Evolutionary conservation across 2,888 invertebrate genomes (phyloP).

Genomic region (Zootermopsis nevadensis): DNA sequence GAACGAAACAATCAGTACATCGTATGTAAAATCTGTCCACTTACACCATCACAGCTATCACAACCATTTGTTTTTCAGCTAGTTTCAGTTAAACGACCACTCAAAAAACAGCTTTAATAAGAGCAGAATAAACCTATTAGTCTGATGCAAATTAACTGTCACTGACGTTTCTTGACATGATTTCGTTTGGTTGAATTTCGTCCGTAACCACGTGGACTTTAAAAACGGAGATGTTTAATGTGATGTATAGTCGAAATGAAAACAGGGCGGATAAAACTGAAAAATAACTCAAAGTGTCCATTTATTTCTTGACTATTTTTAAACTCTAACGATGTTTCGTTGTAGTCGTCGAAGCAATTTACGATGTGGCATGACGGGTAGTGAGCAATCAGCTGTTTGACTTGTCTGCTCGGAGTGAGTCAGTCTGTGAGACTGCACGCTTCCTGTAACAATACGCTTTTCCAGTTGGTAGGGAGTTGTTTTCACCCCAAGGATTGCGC

Average conservation of each 20-base stretch:
- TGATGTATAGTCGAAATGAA: neutral
- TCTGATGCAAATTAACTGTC: neutral
- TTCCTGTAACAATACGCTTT: slow-evolving; percentile 45
- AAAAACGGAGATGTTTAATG: neutral
- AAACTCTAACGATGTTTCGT: neutral
- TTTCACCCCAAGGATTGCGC: slow-evolving; percentile 49
- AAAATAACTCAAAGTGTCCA: neutral
- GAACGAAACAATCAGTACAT: too few relatives aligned
- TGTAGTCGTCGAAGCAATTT: slow-evolving; percentile 1
- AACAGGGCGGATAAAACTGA: neutral
- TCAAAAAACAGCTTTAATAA: neutral
- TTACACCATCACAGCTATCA: neutral
- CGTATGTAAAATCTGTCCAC: neutral
- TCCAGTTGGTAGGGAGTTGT: slow-evolving; percentile 42
- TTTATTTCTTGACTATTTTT: neutral
- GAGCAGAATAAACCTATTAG: neutral
- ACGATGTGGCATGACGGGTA: slow-evolving; percentile 24
- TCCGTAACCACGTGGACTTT: slow-evolving; percentile 25
- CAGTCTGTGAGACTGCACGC: slow-evolving; percentile 43
- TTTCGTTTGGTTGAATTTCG: neutral
- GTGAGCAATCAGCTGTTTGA: slow-evolving; percentile 26
- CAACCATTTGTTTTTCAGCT: too few relatives aligned
- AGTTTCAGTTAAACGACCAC: neutral
- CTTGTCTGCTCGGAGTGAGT: slow-evolving; percentile 29
- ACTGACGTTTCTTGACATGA: neutral